These are phyloP conservation scores for Agrenia bidenticulata DNA, from an alignment of 2,888 invertebrate species.

Conservation along the genomic window DNA sequence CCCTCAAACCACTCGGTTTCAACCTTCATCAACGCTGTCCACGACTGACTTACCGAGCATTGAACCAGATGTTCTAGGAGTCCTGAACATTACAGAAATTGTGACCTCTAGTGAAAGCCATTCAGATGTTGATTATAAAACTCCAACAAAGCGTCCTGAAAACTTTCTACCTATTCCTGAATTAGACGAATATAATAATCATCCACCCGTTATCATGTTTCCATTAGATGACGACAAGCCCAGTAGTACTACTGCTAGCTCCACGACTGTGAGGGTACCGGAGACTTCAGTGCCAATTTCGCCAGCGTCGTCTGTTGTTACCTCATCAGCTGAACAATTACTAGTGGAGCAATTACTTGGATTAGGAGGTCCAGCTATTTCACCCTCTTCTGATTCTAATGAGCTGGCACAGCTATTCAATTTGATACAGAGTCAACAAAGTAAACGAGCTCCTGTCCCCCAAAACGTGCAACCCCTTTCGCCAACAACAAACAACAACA, in stretches of 20 bases:
- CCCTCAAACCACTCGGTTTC: neutral
- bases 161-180: too few species aligned
- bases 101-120: neutral
- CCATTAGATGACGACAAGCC: neutral
- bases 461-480: neutral
- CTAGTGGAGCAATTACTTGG: conserved; percentile 7
- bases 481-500: neutral
- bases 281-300: neutral
- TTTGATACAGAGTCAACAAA: neutral
- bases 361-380: neutral
- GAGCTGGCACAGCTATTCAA: neutral
- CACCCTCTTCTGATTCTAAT: neutral
- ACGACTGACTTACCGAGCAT: neutral
- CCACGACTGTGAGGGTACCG: neutral
- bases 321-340: conserved; percentile 4
- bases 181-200: neutral
- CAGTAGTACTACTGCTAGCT: neutral
- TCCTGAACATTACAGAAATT: conserved; percentile 7
- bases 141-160: too few species aligned
- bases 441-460: neutral
- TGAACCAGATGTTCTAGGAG: neutral
- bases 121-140: neutral
- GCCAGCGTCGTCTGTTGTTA: neutral
- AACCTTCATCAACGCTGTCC: neutral
- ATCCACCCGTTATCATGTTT: conserved; percentile 10